These are phyloP conservation scores for Decapterus maruadsi DNA, from an alignment of 2,797 vertebrate genomes.

Conservation along the genomic window DNA sequence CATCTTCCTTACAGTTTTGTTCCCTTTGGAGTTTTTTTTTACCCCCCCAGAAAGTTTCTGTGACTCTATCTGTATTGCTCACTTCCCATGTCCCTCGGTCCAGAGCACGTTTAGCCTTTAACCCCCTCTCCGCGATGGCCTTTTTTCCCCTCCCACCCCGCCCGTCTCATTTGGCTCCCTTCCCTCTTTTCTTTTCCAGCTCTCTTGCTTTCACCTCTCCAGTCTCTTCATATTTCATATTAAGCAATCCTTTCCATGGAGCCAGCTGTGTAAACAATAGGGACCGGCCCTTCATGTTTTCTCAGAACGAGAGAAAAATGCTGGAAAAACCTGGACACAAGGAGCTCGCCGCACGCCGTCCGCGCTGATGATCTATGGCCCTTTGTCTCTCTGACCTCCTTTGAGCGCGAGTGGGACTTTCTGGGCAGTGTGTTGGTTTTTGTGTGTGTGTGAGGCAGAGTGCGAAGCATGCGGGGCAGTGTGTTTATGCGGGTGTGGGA, in stretches of 20 bases:
- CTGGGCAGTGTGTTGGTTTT: constrained; percentile 63
- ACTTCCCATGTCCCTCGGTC: constrained; percentile 20
- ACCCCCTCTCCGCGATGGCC: constrained; percentile 35
- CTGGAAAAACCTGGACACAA: constrained; percentile 65
- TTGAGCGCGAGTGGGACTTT: constrained; percentile 70
- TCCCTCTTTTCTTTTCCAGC: constrained; percentile 59
- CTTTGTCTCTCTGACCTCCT: constrained; percentile 75
- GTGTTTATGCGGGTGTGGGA: constrained; percentile 69
- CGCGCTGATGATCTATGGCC: constrained; percentile 69
- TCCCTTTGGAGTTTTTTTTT: constrained; percentile 2
- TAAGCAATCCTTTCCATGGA: constrained; percentile 85
- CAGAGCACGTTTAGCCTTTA: constrained; percentile 36
- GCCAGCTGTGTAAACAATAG: constrained; percentile 88
- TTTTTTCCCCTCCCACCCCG: constrained; percentile 27
- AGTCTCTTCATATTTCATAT: constrained; percentile 87
- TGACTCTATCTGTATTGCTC: constrained; percentile 28
- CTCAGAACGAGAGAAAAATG: constrained; percentile 72
- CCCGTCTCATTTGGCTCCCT: constrained; percentile 60
- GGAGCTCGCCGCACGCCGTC: constrained; percentile 65
- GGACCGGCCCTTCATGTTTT: constrained; percentile 78
- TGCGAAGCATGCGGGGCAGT: constrained; percentile 33
- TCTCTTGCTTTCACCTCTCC: constrained; percentile 66
- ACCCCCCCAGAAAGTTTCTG: neutral
- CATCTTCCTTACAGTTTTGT: neutral
- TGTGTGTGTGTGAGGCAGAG: constrained; percentile 51